A percentile compares a stretch with the other conserved stretches of the same genome.
Conservation (phyloP, 1,140 invertebrate species). For the Lepidurus apus region DNA sequence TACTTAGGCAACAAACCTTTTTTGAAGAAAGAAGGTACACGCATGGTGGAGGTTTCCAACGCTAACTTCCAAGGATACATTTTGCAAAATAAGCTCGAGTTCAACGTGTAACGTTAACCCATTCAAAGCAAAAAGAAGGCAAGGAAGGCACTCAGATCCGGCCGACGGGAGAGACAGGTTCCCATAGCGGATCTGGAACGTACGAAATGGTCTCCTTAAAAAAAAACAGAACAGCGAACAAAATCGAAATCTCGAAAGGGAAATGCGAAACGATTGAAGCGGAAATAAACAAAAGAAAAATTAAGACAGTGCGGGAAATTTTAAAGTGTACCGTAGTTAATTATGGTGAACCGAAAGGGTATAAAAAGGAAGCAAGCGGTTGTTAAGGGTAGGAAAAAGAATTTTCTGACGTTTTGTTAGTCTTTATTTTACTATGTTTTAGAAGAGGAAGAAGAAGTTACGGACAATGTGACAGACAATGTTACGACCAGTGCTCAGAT, state of each 20-base stretch:
- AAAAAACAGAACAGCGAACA: background rate
- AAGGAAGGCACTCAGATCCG: background rate
- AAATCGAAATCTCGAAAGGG: too few relatives aligned
- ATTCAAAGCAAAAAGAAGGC: background rate
- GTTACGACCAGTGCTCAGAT: background rate
- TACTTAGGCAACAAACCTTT: background rate
- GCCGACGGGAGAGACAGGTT: background rate
- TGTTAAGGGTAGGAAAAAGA: background rate
- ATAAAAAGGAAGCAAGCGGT: background rate
- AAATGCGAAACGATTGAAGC: too few relatives aligned
- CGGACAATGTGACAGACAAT: background rate
- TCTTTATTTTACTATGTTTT: background rate
- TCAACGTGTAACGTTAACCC: background rate
- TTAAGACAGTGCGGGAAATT: background rate
- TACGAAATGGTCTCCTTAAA: background rate
- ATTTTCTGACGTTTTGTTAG: background rate
- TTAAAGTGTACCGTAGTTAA: background rate
- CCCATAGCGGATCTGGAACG: background rate
- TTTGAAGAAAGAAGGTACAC: background rate
- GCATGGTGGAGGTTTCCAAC: background rate
- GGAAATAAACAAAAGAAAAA: background rate
- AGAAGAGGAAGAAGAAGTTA: background rate
- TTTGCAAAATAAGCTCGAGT: background rate
- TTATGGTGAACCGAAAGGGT: background rate
- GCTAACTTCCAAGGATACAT: conserved; percentile 15